A percentile compares a stretch with the other conserved stretches of the same genome.
Conservation (phyloP, 2,888 invertebrate genomes). For the Pandemis heparana region DNA sequence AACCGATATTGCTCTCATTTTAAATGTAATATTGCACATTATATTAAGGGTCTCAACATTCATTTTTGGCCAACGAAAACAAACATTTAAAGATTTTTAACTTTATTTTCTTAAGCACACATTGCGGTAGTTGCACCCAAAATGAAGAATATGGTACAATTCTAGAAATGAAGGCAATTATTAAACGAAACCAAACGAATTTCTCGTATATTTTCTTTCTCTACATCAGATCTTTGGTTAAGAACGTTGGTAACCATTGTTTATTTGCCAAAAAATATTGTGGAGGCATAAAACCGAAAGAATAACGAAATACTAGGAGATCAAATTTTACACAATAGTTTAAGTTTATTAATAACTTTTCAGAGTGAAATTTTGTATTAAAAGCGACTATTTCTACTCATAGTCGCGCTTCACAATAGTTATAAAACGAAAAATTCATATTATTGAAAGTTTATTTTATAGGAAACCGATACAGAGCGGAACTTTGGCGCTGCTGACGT, state of each 20-base stretch:
- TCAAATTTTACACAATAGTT: slow-evolving; percentile 37
- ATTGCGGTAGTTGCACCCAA: background rate
- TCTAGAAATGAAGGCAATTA: background rate
- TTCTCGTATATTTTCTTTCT: background rate
- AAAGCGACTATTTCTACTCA: background rate
- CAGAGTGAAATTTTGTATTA: too few relatives aligned
- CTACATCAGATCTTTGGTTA: slow-evolving; percentile 49
- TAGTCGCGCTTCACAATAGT: background rate
- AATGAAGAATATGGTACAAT: background rate
- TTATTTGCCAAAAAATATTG: slow-evolving; percentile 7
- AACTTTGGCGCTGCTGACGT: too few relatives aligned
- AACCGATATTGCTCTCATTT: background rate
- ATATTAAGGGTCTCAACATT: background rate
- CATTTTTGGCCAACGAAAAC: too few relatives aligned
- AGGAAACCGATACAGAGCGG: too few relatives aligned
- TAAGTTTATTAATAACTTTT: too few relatives aligned
- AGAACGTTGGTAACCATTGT: slow-evolving; percentile 45
- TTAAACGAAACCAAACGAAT: background rate
- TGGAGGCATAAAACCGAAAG: slow-evolving; percentile 12
- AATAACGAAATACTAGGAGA: slow-evolving; percentile 31
- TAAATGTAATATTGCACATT: background rate
- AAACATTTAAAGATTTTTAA: background rate
- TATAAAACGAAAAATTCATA: too few relatives aligned
- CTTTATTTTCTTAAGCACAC: background rate
- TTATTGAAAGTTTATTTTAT: too few relatives aligned